A percentile compares a stretch with the other conserved stretches of the same genome.
phyloP scores from a whole-genome alignment of 2,113 vertebrate species.

The Calonectris borealis region DNA sequence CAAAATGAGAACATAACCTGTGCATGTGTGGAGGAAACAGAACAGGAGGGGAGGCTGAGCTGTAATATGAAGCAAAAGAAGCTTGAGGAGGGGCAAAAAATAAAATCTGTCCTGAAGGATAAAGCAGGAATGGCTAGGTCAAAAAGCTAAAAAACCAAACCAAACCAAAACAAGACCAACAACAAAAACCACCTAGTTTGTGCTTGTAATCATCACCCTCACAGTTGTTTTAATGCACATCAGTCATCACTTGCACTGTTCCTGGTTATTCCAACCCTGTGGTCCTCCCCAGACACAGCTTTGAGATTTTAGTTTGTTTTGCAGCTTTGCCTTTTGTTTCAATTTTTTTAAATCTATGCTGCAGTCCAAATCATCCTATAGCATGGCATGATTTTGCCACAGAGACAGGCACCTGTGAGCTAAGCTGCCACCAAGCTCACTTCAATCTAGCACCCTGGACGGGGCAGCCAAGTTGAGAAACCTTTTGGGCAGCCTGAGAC shows the following conservation, averaged over 20 bases:
- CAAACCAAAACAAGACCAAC: not conserved
- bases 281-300: not conserved
- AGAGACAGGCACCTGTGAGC: not conserved
- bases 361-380: not conserved
- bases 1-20: not conserved
- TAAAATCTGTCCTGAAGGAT: not conserved
- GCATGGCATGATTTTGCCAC: not conserved
- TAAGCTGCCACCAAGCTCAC: not conserved
- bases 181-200: not conserved
- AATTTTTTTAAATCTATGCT: not conserved
- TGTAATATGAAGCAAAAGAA: not conserved
- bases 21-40: not conserved
- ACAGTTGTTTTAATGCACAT: not conserved
- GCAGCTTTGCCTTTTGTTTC: not conserved
- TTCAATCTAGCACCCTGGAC: not conserved
- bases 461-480: not conserved
- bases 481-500: not conserved
- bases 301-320: not conserved
- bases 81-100: not conserved
- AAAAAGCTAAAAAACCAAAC: not conserved
- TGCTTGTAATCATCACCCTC: not conserved
- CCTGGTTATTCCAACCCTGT: not conserved
- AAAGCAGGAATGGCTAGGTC: not conserved
- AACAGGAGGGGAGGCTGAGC: not conserved
- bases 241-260: not conserved